Evolutionary conservation across 2,888 invertebrate genomes (phyloP), one percentile per base, ranked within the genome.

Genomic region (Phaedon cochleariae): DNA sequence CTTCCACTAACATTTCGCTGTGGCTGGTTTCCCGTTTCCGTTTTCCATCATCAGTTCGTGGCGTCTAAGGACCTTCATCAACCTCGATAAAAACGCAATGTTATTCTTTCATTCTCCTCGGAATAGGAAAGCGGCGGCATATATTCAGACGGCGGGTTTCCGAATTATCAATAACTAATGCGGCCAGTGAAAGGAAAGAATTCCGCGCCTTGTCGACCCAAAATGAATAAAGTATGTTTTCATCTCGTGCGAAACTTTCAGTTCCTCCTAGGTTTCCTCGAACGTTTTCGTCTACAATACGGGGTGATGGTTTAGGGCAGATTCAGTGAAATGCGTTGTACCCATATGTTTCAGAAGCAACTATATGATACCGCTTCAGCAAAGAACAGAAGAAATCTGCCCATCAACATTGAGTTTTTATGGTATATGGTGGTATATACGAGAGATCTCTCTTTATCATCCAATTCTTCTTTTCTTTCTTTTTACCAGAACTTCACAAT

Each of bases 201-300:
- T 71, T 69, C 69, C 55, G 61, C 37, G 54, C 69, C 62, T 68
- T 74, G 75, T 74, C 59, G 69, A 60, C 60, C 53, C 65, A 64
- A 66, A 69, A 72, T 76, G 75, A 76, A 76, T 76, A 76, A 76
- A 71, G 69, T 62, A 76, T 76, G 69, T 74, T 76, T 76, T 75
- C 74, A 75, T 76, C 73, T 75, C 73, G 73, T 68, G 60, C 70
- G 72, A 70, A 68, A 61, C 59, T 59, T 29, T 54, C 53, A 34
- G 31, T 54, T 54, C 18, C 26, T 3, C 26, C 4, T 34, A n/a
- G n/a, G 34, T 54, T 54, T 54, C 18, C 53, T 34, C 20, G 20
- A 34, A 54, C 34, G 21, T 41, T 55, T 37, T 15, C 5, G 12
- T 17, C 17, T 26, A n/a, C 15, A n/a, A n/a, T n/a, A 34, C 34